A percentile compares a stretch with the other conserved stretches of the same genome.
Evolutionary conservation across 2,113 vertebrate species (phyloP).

Genomic region (Macrotus californicus): DNA sequence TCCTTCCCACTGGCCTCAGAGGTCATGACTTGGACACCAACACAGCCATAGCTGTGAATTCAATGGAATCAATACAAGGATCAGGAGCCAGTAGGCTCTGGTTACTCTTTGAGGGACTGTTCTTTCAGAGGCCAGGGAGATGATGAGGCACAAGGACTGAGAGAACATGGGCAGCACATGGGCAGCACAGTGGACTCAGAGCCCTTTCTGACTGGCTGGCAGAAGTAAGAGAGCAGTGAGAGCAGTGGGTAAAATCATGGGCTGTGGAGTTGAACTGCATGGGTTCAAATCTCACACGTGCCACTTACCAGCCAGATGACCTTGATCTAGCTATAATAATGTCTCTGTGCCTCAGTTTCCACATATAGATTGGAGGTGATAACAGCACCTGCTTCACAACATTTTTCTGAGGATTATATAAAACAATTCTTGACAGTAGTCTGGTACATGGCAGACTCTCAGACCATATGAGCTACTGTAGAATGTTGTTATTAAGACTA

Average conservation of each 20-base stretch:
- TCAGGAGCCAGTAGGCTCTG: no score
- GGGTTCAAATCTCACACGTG: background rate
- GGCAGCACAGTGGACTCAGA: background rate
- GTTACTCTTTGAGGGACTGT: background rate
- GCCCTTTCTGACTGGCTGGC: background rate
- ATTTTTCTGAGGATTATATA: background rate
- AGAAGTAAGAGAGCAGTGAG: background rate
- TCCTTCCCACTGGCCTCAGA: background rate
- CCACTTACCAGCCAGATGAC: background rate
- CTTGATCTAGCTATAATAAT: background rate
- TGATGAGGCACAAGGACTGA: background rate
- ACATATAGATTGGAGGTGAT: background rate
- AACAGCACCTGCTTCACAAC: background rate
- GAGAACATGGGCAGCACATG: background rate
- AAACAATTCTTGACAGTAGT: background rate
- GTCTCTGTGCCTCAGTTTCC: background rate
- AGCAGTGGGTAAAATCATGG: background rate
- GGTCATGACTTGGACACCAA: background rate
- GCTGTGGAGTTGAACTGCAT: fast-evolving
- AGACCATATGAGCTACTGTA: background rate
- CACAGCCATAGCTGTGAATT: background rate
- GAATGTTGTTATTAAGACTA: background rate
- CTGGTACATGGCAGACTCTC: background rate
- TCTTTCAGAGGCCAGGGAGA: background rate
- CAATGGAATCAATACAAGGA: background rate